phyloP scores from a whole-genome alignment of 2,797 vertebrate genomes.

The Passerculus sandwichensis region DNA sequence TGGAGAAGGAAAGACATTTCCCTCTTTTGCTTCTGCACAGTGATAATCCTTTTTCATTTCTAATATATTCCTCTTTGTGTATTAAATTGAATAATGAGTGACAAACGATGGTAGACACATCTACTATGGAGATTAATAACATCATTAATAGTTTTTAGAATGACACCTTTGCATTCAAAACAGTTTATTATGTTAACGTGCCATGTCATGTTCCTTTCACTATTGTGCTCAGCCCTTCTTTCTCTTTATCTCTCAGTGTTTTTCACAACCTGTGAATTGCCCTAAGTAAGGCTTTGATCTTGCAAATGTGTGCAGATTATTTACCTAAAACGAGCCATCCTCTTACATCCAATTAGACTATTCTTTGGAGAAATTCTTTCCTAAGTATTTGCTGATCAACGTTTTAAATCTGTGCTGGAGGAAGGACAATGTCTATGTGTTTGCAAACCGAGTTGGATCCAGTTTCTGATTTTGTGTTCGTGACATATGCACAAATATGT shows the following conservation, averaged over 20 bases:
- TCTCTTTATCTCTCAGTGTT: not conserved
- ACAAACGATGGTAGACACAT: not conserved
- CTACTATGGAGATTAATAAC: not conserved
- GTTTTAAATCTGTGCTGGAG: not conserved
- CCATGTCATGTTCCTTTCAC: not conserved
- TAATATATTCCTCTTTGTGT: not conserved
- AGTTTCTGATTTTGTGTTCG: not conserved
- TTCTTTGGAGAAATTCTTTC: not conserved
- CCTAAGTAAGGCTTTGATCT: constrained; percentile 21
- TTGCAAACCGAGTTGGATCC: not conserved
- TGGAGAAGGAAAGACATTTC: not conserved
- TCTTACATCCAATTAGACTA: not conserved
- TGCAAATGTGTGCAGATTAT: not conserved
- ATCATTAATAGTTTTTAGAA: not conserved
- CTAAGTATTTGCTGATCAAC: not conserved
- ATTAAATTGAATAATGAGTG: constrained; percentile 1
- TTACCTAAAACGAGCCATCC: not conserved
- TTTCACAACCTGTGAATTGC: not conserved
- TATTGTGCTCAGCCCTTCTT: not conserved
- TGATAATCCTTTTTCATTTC: not conserved
- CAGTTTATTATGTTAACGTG: not conserved
- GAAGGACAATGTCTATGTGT: not conserved
- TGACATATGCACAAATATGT: not conserved
- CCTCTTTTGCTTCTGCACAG: not conserved
- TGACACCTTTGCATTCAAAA: not conserved